phyloP scores from a whole-genome alignment of 2,113 vertebrate species.

The Istiophorus platypterus region DNA sequence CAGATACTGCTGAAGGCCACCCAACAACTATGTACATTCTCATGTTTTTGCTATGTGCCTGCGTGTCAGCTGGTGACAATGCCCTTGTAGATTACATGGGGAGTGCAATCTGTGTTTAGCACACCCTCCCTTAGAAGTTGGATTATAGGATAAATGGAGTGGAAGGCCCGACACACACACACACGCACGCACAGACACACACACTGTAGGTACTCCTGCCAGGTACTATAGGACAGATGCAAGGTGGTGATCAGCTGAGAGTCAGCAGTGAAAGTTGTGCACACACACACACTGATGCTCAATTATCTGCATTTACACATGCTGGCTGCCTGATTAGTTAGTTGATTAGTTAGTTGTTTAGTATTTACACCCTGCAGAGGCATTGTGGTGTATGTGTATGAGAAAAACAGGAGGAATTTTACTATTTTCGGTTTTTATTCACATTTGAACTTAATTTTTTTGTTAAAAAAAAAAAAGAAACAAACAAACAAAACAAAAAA shows the following conservation, averaged over 20 bases:
- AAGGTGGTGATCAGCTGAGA: slow-evolving; percentile 56
- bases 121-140: slow-evolving; percentile 77
- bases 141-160: slow-evolving; percentile 78
- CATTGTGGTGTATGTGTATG: slow-evolving; percentile 10
- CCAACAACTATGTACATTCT: neutral
- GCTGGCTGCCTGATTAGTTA: slow-evolving; percentile 72
- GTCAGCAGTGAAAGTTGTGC: slow-evolving; percentile 19
- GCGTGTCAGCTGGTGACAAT: slow-evolving; percentile 61
- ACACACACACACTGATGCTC: slow-evolving; percentile 26
- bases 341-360: slow-evolving; percentile 60
- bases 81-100: slow-evolving; percentile 80
- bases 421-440: slow-evolving; percentile 19
- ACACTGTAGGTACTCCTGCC: slow-evolving; percentile 43
- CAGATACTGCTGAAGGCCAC: slow-evolving; percentile 38
- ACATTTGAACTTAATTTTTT: slow-evolving; percentile 37
- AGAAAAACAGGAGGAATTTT: slow-evolving; percentile 20
- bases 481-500: too few relatives aligned
- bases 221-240: slow-evolving; percentile 55
- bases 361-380: slow-evolving; percentile 43
- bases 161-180: slow-evolving; percentile 58
- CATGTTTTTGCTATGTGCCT: slow-evolving; percentile 4
- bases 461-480: too few relatives aligned
- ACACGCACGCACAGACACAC: slow-evolving; percentile 11
- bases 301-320: slow-evolving; percentile 77
- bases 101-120: slow-evolving; percentile 81